Evolutionary conservation across 1,140 invertebrate species (phyloP), one percentile per base, ranked within the genome.

Genomic region (Chlorops oryzae): DNA sequence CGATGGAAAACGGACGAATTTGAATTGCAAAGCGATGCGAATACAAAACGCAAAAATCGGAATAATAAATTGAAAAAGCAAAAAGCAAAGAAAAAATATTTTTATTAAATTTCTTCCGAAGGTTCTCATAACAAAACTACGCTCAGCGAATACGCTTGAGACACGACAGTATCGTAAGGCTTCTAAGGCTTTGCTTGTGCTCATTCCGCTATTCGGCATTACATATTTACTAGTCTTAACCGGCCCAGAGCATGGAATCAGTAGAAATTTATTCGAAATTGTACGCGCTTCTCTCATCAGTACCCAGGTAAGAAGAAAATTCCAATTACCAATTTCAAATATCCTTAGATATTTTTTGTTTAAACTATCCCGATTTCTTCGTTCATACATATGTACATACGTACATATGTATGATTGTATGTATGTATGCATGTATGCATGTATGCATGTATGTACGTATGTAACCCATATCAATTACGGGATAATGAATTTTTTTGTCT

Each of bases 41-140:
- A n/a, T n/a, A n/a, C n/a, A n/a, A n/a, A n/a, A n/a, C n/a, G n/a
- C n/a, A n/a, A n/a, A n/a, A n/a, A n/a, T n/a, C n/a, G n/a, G n/a
- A n/a, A n/a, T n/a, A n/a, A n/a, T n/a, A n/a, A n/a, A n/a, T n/a
- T n/a, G n/a, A n/a, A n/a, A n/a, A n/a, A n/a, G 27, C 27, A 32
- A 7, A 32, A 13, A 32, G 24, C 44, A 32, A 32, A 25, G 17
- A 13, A 13, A 13, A 38, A 49, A 42, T 39, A 47, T 35, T 24
- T 27, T 21, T 5, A 10, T 18, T 38, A 6, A 44, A 7, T 10
- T 51, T 40, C 39, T 5, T 4, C 49, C 59, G 2, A 57, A 90
- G 87, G 87, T 95, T 17, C 75, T 96, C 38, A 92, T 96, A 58
- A 96, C 91, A 7, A 95, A 96, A 66, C 76, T 94, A 12, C 80